A percentile compares a stretch with the other conserved stretches of the same genome.
Conservation (phyloP, 2,888 invertebrate genomes). For the Dexiosoma caninum region DNA sequence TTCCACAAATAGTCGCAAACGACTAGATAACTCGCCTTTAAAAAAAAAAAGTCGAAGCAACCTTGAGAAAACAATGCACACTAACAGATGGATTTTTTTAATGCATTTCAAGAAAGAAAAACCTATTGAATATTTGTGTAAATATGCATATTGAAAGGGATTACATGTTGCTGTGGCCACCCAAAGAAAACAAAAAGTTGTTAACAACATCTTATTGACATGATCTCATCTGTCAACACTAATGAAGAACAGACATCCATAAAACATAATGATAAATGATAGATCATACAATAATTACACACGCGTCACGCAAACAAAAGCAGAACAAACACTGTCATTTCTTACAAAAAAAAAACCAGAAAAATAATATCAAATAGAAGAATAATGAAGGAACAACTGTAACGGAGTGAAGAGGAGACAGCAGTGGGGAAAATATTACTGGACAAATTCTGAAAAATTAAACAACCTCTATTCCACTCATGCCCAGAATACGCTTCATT, state of each 20-base stretch:
- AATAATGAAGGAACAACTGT: slow-evolving; percentile 49
- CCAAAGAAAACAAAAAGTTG: slow-evolving; percentile 47
- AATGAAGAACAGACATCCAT: slow-evolving; percentile 20
- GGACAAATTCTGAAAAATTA: background rate
- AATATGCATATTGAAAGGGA: slow-evolving; percentile 18
- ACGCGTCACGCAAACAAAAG: background rate
- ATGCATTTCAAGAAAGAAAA: slow-evolving; percentile 33
- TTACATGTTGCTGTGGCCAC: slow-evolving; percentile 27
- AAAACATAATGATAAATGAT: slow-evolving; percentile 59
- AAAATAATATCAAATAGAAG: slow-evolving; percentile 11
- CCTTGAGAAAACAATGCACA: slow-evolving; percentile 2
- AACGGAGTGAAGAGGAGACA: background rate
- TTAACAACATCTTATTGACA: slow-evolving; percentile 47
- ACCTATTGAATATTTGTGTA: background rate
- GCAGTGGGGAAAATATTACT: no score
- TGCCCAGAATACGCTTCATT: no score
- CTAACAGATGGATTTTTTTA: background rate
- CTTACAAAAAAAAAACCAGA: no score
- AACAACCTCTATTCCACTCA: background rate
- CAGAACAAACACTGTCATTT: background rate
- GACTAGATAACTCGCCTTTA: background rate
- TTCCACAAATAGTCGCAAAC: background rate
- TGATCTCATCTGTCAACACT: slow-evolving; percentile 61
- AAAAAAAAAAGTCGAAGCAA: slow-evolving; percentile 16
- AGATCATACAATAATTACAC: slow-evolving; percentile 53